These are phyloP conservation scores for Parnassius glacialis DNA, from an alignment of 2,888 invertebrate genomes.

Conservation along the genomic window DNA sequence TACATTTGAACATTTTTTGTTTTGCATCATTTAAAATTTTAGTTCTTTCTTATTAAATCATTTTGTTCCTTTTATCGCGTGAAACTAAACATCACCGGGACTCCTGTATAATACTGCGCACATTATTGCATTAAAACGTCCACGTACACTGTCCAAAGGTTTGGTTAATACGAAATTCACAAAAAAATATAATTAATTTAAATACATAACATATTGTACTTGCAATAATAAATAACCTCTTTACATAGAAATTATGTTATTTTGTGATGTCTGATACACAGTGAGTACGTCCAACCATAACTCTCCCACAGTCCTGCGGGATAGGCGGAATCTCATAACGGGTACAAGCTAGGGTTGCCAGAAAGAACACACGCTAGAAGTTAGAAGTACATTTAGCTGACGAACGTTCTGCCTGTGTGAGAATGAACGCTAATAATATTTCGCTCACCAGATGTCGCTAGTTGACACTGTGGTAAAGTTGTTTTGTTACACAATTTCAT, in stretches of 20 bases:
- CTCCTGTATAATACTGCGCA: slow-evolving; percentile 2
- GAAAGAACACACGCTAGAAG: too few species aligned
- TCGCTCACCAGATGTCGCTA: too few species aligned
- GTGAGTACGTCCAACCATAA: background rate
- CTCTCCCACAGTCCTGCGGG: background rate
- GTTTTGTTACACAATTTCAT: too few species aligned
- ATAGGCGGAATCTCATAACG: slow-evolving; percentile 1
- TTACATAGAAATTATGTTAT: background rate
- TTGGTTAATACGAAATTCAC: background rate
- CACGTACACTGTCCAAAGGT: background rate
- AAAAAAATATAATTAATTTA: background rate
- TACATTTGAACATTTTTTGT: too few species aligned
- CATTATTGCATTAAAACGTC: background rate
- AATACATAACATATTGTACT: background rate
- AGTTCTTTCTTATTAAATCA: background rate
- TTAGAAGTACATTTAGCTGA: too few species aligned
- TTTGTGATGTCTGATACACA: background rate
- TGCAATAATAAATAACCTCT: background rate
- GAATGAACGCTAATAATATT: too few species aligned
- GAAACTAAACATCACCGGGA: background rate
- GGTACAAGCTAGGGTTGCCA: too few species aligned
- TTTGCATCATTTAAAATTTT: too few species aligned
- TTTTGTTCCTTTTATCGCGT: background rate
- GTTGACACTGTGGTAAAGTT: too few species aligned
- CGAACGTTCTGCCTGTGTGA: too few species aligned